These are phyloP conservation scores for Micrasema minimum DNA, from an alignment of 1,140 invertebrate species.

Conservation along the genomic window DNA sequence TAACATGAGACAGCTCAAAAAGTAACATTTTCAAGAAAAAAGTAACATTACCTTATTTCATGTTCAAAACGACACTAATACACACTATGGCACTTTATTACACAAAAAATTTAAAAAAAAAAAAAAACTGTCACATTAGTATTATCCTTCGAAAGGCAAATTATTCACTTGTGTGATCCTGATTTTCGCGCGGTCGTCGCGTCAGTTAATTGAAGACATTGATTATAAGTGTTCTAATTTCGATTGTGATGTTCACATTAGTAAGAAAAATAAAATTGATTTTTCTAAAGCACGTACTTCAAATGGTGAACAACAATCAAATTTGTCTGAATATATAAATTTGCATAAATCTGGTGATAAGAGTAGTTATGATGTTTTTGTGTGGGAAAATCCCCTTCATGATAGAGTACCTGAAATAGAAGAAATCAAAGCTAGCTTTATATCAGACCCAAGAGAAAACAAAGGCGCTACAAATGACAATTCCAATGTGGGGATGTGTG, in stretches of 20 bases:
- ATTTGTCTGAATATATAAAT: slow-evolving; percentile 2
- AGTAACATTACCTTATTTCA: too few species aligned
- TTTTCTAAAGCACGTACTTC: slow-evolving; percentile 4
- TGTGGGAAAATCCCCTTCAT: slow-evolving; percentile 82
- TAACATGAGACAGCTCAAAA: too few species aligned
- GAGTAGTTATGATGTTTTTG: slow-evolving; percentile 72
- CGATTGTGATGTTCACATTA: slow-evolving; percentile 24
- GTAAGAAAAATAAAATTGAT: slow-evolving; percentile 15
- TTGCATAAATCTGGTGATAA: slow-evolving; percentile 4
- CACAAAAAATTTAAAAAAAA: too few species aligned
- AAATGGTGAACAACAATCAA: neutral
- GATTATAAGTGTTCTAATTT: slow-evolving; percentile 35
- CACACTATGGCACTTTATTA: too few species aligned
- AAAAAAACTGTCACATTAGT: too few species aligned
- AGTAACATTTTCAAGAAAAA: too few species aligned
- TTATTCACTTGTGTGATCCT: slow-evolving; percentile 58
- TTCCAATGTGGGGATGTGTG: neutral
- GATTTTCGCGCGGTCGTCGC: slow-evolving; percentile 58
- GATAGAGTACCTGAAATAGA: slow-evolving; percentile 63
- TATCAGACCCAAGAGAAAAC: slow-evolving; percentile 23
- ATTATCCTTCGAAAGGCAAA: too few species aligned
- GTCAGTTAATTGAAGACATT: too few species aligned
- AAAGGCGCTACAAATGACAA: neutral
- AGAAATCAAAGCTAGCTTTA: slow-evolving; percentile 28
- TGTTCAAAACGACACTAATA: too few species aligned